Conservation (phyloP, 2,888 invertebrate genomes). For the Loripinus fragilis region DNA sequence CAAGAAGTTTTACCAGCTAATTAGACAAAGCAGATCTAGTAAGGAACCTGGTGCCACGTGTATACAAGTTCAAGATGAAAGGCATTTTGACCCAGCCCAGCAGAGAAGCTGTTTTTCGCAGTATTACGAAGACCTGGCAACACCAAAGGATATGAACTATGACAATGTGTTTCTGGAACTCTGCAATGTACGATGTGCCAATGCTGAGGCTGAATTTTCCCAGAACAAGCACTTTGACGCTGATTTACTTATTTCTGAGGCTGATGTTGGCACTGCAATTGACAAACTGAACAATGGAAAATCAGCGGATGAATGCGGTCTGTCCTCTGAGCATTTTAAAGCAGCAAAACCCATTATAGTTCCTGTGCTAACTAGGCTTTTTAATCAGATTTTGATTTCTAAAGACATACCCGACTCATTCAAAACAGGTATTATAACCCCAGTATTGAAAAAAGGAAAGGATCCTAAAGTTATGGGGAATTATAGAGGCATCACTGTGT, state of each 20-base stretch:
- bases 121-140: neutral
- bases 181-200: neutral
- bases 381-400: neutral
- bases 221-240: neutral
- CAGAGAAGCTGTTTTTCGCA: too few species aligned
- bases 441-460: constrained; percentile 15
- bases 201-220: neutral
- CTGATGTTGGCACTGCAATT: neutral
- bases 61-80: neutral
- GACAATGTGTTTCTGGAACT: neutral
- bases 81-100: neutral
- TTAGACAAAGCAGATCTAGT: neutral
- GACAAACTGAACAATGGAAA: constrained; percentile 13
- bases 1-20: neutral
- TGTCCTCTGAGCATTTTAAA: constrained; percentile 8
- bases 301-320: neutral
- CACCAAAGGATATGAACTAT: neutral
- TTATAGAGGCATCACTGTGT: constrained; percentile 14
- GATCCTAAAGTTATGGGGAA: neutral
- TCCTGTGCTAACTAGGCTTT: neutral
- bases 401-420: constrained; percentile 4
- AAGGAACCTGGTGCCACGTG: neutral
- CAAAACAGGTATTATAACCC: constrained; percentile 5
- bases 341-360: neutral
- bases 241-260: neutral